phyloP scores from a whole-genome alignment of 2,113 vertebrate species.

The Strix uralensis region DNA sequence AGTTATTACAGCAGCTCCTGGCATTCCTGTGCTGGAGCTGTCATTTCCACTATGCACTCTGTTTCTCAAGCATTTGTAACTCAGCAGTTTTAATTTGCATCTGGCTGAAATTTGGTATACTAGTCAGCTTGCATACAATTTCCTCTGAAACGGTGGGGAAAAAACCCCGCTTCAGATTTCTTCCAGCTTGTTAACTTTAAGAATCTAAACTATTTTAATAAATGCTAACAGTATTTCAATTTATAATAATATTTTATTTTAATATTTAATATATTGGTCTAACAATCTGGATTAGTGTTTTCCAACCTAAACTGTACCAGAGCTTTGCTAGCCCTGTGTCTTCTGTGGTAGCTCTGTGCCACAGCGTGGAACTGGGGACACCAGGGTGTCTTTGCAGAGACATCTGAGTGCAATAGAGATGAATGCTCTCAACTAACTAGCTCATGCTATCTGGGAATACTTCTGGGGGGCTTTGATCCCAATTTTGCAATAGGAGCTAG shows the following conservation, averaged over 20 bases:
- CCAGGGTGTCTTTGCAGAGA: accelerated
- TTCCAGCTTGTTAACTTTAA: not conserved
- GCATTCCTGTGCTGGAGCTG: not conserved
- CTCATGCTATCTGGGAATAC: not conserved
- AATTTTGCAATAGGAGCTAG: not conserved
- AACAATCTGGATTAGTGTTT: not conserved
- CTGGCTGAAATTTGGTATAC: not conserved
- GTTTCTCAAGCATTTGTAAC: not conserved
- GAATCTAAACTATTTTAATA: not conserved
- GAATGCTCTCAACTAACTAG: not conserved
- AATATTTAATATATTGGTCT: not conserved
- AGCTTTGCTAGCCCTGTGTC: not conserved
- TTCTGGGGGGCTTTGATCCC: not conserved
- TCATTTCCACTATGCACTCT: not conserved
- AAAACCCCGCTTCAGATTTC: not conserved
- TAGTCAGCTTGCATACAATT: not conserved
- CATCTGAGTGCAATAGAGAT: accelerated
- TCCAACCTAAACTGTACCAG: not conserved
- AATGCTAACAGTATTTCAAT: not conserved
- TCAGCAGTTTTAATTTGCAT: not conserved
- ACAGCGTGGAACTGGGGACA: not conserved
- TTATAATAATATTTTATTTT: not conserved
- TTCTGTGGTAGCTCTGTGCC: not conserved
- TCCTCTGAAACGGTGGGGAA: not conserved
- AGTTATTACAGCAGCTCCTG: conserved; percentile 7